These are phyloP conservation scores for Bathynomus jamesi DNA, from an alignment of 1,140 invertebrate genomes.

Conservation along the genomic window DNA sequence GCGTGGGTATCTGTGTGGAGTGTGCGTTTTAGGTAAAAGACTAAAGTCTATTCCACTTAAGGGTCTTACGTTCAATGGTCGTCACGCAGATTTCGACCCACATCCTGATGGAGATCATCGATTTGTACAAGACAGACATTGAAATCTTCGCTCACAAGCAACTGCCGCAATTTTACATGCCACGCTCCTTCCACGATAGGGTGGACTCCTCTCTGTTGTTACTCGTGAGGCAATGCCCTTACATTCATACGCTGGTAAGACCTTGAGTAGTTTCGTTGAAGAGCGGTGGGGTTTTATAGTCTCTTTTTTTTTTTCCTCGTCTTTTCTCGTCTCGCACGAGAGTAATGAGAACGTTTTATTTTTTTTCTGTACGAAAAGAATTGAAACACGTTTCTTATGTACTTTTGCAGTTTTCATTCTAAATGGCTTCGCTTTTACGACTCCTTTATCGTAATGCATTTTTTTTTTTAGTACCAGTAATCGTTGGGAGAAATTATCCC, in stretches of 20 bases:
- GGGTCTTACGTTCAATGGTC: no score
- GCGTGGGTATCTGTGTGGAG: no score
- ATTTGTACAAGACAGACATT: conserved; percentile 52
- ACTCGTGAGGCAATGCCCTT: conserved; percentile 53
- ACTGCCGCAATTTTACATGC: conserved; percentile 54
- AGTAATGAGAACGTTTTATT: background rate
- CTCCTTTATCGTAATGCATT: no score
- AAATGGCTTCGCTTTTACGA: no score
- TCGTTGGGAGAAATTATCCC: no score
- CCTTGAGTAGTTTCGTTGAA: background rate
- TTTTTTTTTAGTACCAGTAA: no score
- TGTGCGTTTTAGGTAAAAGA: no score
- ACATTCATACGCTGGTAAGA: conserved; percentile 56
- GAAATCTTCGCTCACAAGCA: conserved; percentile 54
- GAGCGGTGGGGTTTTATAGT: no score
- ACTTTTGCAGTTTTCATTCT: no score
- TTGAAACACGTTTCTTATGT: background rate
- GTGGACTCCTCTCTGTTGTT: conserved; percentile 56
- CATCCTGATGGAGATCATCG: conserved; percentile 48
- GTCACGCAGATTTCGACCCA: conserved; percentile 46
- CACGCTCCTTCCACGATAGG: conserved; percentile 56
- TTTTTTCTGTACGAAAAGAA: no score
- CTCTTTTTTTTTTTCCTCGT: background rate
- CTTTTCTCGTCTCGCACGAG: background rate
- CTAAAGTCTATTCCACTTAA: no score